Evolutionary conservation across 2,113 vertebrate species (phyloP), one percentile per base, ranked within the genome.

Genomic region (Hemicordylus capensis): DNA sequence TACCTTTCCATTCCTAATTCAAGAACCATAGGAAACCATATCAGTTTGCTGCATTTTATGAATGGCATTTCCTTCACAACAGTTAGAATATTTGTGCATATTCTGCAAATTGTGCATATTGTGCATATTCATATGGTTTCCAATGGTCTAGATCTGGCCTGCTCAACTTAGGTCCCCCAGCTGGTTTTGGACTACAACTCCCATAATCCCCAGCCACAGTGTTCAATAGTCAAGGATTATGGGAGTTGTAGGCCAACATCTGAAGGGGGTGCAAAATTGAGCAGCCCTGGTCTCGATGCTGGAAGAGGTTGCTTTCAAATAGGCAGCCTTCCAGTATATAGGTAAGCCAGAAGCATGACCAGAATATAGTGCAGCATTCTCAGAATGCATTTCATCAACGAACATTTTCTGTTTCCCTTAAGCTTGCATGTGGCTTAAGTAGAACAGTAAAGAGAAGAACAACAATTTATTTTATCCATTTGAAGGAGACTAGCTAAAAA

Each of bases 391-490:
- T 59, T 54, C 39, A 79, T 22, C 54, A 61, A 72, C 28, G 24
- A 48, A 61, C 56, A 79, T 72, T 79, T 79, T 61, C 42, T 63
- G 31, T 73, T 79, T 69, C 10, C 66, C 67, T 70, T 79, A 72
- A 79, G 10, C 66, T 51, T 34, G 42, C 22, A 17, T 31, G 58
- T 79, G 42, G 72, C 39, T 6, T 72, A 61, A 85, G 51, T 24
- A 37, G 76, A 72, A 58, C 64, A 61, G 54, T 61, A 72, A 48
- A 79, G 42, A 37, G 64, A 77, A 48, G 51, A 72, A 85, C 76
- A 85, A 85, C 66, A 79, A 85, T 85, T 78, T 79, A 85, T 85
- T 79, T 79, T 85, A 72, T 85, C 84, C 44, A 79, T 78, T 85
- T 85, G 54, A 85, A 85, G 76, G 56, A 48, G 76, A 61, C 84